Evolutionary conservation across 2,113 vertebrate genomes (phyloP).

Genomic region (Clinocottus analis): DNA sequence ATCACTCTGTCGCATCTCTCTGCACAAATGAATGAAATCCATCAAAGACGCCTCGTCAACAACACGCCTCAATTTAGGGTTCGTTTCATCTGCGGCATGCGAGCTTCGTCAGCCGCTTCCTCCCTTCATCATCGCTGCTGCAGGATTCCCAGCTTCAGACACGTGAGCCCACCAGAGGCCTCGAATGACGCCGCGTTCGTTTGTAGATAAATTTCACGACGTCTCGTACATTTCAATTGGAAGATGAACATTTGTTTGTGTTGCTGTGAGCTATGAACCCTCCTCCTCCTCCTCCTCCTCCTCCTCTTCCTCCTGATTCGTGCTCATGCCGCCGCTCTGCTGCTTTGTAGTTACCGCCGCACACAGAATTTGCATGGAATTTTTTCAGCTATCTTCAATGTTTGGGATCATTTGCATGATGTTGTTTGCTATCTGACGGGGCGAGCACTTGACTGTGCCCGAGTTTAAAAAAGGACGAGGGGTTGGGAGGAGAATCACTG

Average conservation of each 20-base stretch:
- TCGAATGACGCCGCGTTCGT: constrained; percentile 9
- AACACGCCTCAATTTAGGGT: background rate
- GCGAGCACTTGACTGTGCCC: constrained; percentile 42
- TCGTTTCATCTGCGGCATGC: constrained; percentile 19
- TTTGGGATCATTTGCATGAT: constrained; percentile 62
- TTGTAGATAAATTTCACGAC: constrained; percentile 36
- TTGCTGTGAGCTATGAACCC: constrained; percentile 47
- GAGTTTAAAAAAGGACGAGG: too few species aligned
- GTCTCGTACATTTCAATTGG: constrained; percentile 57
- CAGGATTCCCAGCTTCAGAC: constrained; percentile 28
- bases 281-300: too few species aligned
- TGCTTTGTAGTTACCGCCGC: constrained; percentile 49
- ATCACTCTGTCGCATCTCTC: background rate
- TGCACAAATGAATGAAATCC: background rate
- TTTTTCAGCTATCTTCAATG: constrained; percentile 46
- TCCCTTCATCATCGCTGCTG: constrained; percentile 29
- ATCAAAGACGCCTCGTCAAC: constrained; percentile 1
- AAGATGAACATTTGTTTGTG: constrained; percentile 57
- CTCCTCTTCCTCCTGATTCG: too few species aligned
- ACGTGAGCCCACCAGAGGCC: constrained; percentile 8
- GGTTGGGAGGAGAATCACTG: too few species aligned
- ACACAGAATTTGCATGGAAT: constrained; percentile 47
- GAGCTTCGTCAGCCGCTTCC: background rate
- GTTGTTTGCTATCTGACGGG: constrained; percentile 53
- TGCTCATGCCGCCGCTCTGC: too few species aligned